Evolutionary conservation across 1,140 invertebrate genomes (phyloP).

Genomic region (Caenorhabditis elegans): DNA sequence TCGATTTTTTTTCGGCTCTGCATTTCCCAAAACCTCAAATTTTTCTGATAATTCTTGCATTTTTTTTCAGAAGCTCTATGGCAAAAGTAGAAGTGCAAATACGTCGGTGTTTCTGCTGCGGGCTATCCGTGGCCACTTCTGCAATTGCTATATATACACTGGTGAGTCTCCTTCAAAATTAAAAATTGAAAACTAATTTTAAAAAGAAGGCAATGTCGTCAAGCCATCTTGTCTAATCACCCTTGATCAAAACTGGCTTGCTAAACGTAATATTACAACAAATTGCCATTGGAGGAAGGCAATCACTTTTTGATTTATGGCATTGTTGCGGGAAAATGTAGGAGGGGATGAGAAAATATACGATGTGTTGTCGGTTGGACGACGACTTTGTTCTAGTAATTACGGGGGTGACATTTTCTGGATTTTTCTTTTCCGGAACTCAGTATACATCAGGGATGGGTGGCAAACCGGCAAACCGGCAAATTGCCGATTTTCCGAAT

Average conservation of each 20-base stretch:
- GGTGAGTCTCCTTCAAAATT: conserved; percentile 45
- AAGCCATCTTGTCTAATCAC: too few relatives aligned
- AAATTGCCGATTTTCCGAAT: too few relatives aligned
- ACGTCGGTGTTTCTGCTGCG: conserved; percentile 62
- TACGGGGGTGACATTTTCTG: too few relatives aligned
- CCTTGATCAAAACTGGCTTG: background rate
- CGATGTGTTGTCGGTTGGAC: too few relatives aligned
- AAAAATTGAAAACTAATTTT: background rate
- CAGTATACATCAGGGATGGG: too few relatives aligned
- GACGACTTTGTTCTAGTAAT: too few relatives aligned
- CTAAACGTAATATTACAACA: background rate
- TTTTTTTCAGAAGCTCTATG: conserved; percentile 44
- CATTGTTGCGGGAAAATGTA: background rate
- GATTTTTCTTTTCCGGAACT: too few relatives aligned
- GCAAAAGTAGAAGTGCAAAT: conserved; percentile 66
- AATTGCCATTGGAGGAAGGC: background rate
- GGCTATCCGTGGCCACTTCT: conserved; percentile 57
- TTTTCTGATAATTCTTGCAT: too few relatives aligned
- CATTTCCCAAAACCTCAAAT: background rate
- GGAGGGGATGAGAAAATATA: too few relatives aligned
- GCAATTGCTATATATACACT: conserved; percentile 64
- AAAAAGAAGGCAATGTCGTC: too few relatives aligned
- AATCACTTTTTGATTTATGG: conserved; percentile 9
- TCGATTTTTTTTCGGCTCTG: background rate
- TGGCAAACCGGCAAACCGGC: too few relatives aligned